These are phyloP conservation scores for Amphipoea lucens DNA, from an alignment of 2,888 invertebrate genomes.

Conservation along the genomic window DNA sequence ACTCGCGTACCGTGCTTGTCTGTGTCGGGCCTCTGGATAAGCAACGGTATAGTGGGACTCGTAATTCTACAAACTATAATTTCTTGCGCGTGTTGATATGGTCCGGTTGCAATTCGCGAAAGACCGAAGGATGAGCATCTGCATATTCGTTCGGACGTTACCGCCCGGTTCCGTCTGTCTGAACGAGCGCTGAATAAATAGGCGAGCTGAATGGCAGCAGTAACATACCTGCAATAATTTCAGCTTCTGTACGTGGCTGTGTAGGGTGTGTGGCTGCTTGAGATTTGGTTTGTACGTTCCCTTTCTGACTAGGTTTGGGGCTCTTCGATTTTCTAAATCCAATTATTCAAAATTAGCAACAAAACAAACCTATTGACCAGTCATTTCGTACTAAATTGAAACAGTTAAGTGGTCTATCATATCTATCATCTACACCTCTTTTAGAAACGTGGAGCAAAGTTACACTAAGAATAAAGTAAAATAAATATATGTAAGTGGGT, in stretches of 20 bases:
- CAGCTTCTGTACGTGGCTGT: conserved; percentile 79
- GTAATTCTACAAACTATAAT: background rate
- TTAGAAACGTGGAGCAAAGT: background rate
- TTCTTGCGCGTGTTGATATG: background rate
- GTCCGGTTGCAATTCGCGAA: background rate
- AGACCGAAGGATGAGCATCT: background rate
- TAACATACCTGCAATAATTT: conserved; percentile 80
- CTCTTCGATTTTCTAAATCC: conserved; percentile 75
- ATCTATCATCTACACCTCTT: background rate
- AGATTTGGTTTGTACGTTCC: conserved; percentile 64
- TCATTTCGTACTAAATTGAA: background rate
- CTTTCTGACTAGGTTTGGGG: conserved; percentile 69
- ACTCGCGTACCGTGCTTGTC: background rate
- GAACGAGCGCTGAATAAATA: background rate
- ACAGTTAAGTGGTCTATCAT: background rate
- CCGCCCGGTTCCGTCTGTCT: background rate
- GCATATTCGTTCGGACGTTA: background rate
- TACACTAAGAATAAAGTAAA: background rate
- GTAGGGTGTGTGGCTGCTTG: conserved; percentile 61
- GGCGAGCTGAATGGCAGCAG: background rate
- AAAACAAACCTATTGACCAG: background rate
- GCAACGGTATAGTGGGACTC: background rate
- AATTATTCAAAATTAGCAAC: background rate
- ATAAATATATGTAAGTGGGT: background rate
- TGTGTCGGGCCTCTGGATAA: background rate